These are phyloP conservation scores for Tachysurus fulvidraco DNA, from an alignment of 2,113 vertebrate species.

Conservation along the genomic window DNA sequence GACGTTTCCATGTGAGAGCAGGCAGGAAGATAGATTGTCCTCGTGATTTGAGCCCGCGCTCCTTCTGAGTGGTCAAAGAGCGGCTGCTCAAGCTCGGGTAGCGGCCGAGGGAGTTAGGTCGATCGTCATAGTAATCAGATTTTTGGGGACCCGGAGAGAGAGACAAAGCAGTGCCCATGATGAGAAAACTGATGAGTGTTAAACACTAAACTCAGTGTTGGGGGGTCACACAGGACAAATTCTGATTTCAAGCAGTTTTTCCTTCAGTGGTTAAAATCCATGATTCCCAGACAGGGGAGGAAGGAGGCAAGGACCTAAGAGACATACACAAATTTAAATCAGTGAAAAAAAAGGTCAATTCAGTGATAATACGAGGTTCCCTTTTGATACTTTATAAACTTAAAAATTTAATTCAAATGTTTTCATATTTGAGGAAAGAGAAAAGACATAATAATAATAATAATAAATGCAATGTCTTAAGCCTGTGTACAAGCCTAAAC, in stretches of 20 bases:
- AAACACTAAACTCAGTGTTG: slow-evolving; percentile 29
- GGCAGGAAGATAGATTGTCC: slow-evolving; percentile 80
- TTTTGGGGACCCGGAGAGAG: slow-evolving; percentile 77
- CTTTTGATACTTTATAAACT: neutral
- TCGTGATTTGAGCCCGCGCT: slow-evolving; percentile 68
- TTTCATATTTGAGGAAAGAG: neutral
- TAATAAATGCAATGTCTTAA: neutral
- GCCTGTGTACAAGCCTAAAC: neutral
- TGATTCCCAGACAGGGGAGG: neutral
- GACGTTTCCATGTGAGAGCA: slow-evolving; percentile 79
- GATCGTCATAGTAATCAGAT: slow-evolving; percentile 73
- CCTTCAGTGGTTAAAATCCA: slow-evolving; percentile 25
- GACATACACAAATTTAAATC: slow-evolving; percentile 19
- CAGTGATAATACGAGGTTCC: too few relatives aligned
- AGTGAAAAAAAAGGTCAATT: neutral
- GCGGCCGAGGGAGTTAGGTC: slow-evolving; percentile 73
- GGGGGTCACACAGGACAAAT: slow-evolving; percentile 3
- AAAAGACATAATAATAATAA: neutral
- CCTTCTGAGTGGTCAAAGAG: slow-evolving; percentile 74
- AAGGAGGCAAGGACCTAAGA: slow-evolving; percentile 25
- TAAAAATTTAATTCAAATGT: neutral
- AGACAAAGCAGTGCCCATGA: slow-evolving; percentile 80
- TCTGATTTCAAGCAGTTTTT: slow-evolving; percentile 8
- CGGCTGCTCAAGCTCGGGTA: slow-evolving; percentile 77
- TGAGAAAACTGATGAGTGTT: slow-evolving; percentile 45